Conservation (phyloP, 2,113 vertebrate genomes). For the Labeo rohita region DNA sequence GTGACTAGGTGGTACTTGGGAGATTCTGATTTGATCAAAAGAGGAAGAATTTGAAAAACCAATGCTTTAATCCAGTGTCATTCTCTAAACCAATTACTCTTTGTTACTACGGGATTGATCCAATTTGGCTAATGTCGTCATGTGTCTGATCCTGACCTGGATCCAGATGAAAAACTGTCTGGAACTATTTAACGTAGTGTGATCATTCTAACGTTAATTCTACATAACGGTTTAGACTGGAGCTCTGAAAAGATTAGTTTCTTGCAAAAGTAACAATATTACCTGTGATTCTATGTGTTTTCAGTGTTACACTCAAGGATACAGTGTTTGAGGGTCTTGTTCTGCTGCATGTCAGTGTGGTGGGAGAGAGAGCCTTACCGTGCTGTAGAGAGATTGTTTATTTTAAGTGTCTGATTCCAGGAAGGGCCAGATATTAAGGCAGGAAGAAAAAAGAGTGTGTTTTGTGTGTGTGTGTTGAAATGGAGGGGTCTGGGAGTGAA, state of each 20-base stretch:
- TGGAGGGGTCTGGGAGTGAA: conserved; percentile 68
- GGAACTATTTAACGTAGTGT: not conserved
- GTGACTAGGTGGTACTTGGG: not conserved
- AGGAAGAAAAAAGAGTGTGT: conserved; percentile 17
- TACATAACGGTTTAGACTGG: not conserved
- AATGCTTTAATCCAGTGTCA: not conserved
- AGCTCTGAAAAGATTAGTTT: not conserved
- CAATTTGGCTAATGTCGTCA: not conserved
- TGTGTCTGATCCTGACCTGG: not conserved
- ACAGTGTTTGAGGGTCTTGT: not conserved
- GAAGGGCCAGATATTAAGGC: conserved; percentile 3
- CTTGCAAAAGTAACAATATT: not conserved
- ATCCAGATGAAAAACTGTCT: not conserved
- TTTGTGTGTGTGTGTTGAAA: conserved; percentile 60
- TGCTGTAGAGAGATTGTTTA: not conserved
- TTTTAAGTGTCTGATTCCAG: conserved; percentile 22
- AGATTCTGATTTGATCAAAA: not conserved
- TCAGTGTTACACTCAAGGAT: too few relatives aligned
- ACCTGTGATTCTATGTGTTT: not conserved
- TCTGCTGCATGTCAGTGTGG: not conserved
- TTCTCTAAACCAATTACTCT: not conserved
- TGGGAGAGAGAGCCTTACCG: not conserved
- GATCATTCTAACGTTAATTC: not conserved
- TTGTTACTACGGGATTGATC: conserved; percentile 18
- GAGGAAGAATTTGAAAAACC: not conserved